Evolutionary conservation across 2,888 invertebrate genomes (phyloP), one percentile per base, ranked within the genome.

Genomic region (Hanleya hanleyi): DNA sequence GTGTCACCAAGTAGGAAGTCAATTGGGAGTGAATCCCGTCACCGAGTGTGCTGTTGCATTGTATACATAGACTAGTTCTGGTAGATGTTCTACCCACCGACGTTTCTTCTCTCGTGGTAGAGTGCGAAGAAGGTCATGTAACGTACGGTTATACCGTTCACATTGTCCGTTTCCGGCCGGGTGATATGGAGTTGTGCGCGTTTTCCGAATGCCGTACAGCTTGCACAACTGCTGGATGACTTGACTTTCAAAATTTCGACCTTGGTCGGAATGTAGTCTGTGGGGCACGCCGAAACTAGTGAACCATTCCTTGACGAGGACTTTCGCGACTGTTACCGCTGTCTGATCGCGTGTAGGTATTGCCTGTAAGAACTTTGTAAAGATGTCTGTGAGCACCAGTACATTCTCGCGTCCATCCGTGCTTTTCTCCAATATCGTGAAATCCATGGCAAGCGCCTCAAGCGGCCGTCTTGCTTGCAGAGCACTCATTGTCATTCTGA

Each of bases 121-220:
- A 12, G 73, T 65, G n/a, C 75, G 57, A 15, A 80, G 41, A 12
- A 71, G 38, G 33, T 78, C 70, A 37, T 78, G 80, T 67, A 80
- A 47, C 18, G 77, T 77, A 12, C 73, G 35, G 62, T 79, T 79
- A 36, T 70, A 76, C 1, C 73, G 35, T 61, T 75, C 76, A 32
- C 69, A 65, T 26, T 76, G 74, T 3, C 29, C 65, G 50, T 77
- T 77, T 15, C 73, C 75, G 49, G 67, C 37, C 0, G 77, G 75
- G 38, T 77, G 75, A 41, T 77, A 73, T 41, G 70, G 70, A 7
- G 73, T 73, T 18, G 77, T 76, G 18, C 73, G 66, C 9, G 69
- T 68, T 37, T 76, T 71, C 18, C 38, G 37, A 6, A 79, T 70
- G n/a, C 69, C 70, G 65, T 77, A 80, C 12, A 78, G 64, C 15